phyloP scores from a whole-genome alignment of 1,140 invertebrate species.

The Charaxes varanes region DNA sequence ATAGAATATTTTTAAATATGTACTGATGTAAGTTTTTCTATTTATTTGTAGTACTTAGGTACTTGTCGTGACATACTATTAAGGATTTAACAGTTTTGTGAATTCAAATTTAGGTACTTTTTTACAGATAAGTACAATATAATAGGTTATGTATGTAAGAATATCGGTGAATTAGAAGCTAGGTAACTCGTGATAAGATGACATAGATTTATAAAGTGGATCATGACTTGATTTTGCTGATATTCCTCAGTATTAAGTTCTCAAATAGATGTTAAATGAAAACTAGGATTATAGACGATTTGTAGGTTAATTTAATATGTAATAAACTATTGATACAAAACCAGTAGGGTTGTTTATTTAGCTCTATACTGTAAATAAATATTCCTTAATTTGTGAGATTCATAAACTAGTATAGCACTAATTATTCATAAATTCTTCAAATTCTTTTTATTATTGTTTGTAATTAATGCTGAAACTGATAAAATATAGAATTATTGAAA shows the following conservation, averaged over 20 bases:
- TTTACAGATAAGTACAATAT: constrained; percentile 68
- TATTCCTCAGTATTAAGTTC: constrained; percentile 67
- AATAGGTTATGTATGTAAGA: constrained; percentile 62
- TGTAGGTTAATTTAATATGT: constrained; percentile 55
- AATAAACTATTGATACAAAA: constrained; percentile 33
- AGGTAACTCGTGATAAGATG: constrained; percentile 39
- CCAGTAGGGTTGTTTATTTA: constrained; percentile 63
- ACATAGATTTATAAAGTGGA: constrained; percentile 42
- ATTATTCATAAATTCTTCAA: constrained; percentile 8
- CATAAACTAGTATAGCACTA: background rate
- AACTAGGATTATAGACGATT: constrained; percentile 40
- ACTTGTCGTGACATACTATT: constrained; percentile 63
- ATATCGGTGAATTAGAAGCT: constrained; percentile 47
- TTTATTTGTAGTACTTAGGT: constrained; percentile 72
- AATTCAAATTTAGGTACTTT: constrained; percentile 48
- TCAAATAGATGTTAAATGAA: constrained; percentile 59
- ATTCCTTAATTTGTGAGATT: constrained; percentile 12
- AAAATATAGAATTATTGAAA: constrained; percentile 6
- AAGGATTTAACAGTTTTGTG: constrained; percentile 49
- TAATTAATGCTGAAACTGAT: constrained; percentile 4
- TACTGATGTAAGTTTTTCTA: constrained; percentile 70
- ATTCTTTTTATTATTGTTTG: constrained; percentile 9
- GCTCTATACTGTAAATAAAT: constrained; percentile 32
- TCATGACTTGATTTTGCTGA: constrained; percentile 48
- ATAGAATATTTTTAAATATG: constrained; percentile 60